phyloP scores from a whole-genome alignment of 2,113 vertebrate species.

The Rafetus swinhoei region DNA sequence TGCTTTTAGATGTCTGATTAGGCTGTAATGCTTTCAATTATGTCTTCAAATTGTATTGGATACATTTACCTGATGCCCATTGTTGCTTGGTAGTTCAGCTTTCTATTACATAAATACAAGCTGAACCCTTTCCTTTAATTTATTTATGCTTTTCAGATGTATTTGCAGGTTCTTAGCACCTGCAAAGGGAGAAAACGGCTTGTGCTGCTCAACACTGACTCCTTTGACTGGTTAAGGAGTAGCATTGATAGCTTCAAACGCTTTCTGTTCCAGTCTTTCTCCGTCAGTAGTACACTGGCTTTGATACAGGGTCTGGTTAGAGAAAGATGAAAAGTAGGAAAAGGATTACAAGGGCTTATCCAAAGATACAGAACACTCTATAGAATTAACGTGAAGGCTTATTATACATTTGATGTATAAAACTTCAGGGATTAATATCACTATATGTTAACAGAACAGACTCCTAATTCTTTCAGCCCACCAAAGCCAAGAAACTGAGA shows the following conservation, averaged over 20 bases:
- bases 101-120: constrained; percentile 79
- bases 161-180: constrained; percentile 69
- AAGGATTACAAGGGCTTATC: neutral
- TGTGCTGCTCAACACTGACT: constrained; percentile 77
- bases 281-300: neutral
- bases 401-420: neutral
- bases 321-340: neutral
- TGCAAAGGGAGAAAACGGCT: constrained; percentile 47
- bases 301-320: neutral
- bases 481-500: neutral
- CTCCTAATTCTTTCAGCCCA: neutral
- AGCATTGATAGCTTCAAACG: constrained; percentile 2
- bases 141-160: constrained; percentile 72
- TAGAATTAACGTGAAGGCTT: neutral
- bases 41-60: constrained; percentile 80
- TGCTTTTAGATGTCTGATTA: constrained; percentile 88
- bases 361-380: neutral
- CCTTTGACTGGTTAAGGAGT: constrained; percentile 59
- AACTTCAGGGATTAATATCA: neutral
- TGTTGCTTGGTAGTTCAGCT: constrained; percentile 78
- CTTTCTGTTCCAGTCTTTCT: neutral
- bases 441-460: fast-evolving
- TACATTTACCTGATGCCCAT: constrained; percentile 81
- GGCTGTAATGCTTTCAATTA: constrained; percentile 87
- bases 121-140: constrained; percentile 77